These are phyloP conservation scores for Brachyrhaphis roseni DNA, from an alignment of 2,797 vertebrate species.

Conservation along the genomic window DNA sequence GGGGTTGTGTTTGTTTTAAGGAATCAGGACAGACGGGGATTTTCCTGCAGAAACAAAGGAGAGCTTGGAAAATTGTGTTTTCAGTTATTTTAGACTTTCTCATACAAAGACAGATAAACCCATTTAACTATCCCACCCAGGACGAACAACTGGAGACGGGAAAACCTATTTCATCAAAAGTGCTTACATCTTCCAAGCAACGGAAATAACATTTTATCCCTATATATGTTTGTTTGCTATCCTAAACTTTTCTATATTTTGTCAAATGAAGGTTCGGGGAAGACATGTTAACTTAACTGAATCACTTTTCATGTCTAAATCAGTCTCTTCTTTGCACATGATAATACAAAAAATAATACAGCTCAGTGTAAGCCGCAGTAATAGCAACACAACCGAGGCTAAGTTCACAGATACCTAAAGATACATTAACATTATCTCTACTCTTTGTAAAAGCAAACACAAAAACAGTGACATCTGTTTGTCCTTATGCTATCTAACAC, in stretches of 20 bases:
- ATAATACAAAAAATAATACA: background rate
- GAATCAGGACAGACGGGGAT: conserved; percentile 24
- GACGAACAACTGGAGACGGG: conserved; percentile 4
- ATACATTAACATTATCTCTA: background rate
- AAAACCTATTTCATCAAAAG: background rate
- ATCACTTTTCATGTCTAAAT: background rate
- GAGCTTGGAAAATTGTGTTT: conserved; percentile 35
- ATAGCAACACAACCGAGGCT: background rate
- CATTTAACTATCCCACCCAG: background rate
- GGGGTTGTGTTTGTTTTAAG: background rate
- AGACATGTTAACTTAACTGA: background rate
- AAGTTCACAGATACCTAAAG: background rate
- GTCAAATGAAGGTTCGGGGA: background rate
- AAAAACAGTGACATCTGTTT: background rate
- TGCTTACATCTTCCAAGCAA: background rate
- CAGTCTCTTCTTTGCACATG: background rate
- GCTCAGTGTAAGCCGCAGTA: background rate
- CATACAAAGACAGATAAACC: background rate
- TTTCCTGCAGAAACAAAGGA: conserved; percentile 43
- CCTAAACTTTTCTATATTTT: background rate
- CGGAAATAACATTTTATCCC: background rate
- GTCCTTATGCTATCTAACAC: too few species aligned
- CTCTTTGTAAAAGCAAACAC: background rate
- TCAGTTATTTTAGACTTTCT: conserved; percentile 26
- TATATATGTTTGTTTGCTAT: background rate